Conservation (phyloP, 2,888 invertebrate genomes). For the Parasteatoda lunata region DNA sequence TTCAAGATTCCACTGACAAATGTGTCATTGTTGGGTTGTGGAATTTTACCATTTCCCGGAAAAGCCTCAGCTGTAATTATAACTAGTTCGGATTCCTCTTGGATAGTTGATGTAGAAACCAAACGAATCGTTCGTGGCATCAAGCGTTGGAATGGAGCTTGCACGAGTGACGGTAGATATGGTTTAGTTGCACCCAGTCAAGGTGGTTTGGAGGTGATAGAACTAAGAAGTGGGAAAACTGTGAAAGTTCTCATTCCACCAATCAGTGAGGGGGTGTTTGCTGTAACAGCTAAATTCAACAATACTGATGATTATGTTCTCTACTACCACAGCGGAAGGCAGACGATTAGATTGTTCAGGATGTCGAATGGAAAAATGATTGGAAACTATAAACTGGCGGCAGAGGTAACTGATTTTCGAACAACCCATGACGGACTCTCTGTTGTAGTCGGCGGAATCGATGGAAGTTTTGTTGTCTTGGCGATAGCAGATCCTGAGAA, state of each 20-base stretch:
- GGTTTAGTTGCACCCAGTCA: conserved; percentile 93
- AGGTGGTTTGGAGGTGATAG: conserved; percentile 92
- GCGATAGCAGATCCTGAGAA: conserved; percentile 84
- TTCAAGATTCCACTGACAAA: conserved; percentile 72
- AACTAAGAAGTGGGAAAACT: conserved; percentile 90
- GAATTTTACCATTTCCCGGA: conserved; percentile 74
- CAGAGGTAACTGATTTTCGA: conserved; percentile 89
- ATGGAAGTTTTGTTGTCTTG: conserved; percentile 93
- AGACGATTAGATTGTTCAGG: conserved; percentile 93
- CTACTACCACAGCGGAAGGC: conserved; percentile 96
- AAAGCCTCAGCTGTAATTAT: conserved; percentile 84
- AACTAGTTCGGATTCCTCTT: conserved; percentile 91
- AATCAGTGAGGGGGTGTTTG: conserved; percentile 96
- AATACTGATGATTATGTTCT: conserved; percentile 95
- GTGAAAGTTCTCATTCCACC: conserved; percentile 90
- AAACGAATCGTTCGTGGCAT: conserved; percentile 91
- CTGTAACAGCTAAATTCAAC: conserved; percentile 94
- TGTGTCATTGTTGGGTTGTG: conserved; percentile 72
- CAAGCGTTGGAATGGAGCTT: conserved; percentile 90
- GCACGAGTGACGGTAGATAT: conserved; percentile 79
- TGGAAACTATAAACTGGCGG: conserved; percentile 91
- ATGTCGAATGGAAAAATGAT: conserved; percentile 91
- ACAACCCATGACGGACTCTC: conserved; percentile 84
- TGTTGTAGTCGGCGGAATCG: conserved; percentile 88
- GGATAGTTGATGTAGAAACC: conserved; percentile 89